Evolutionary conservation across 2,797 vertebrate genomes (phyloP).

Genomic region (Enteromius paludinosus): DNA sequence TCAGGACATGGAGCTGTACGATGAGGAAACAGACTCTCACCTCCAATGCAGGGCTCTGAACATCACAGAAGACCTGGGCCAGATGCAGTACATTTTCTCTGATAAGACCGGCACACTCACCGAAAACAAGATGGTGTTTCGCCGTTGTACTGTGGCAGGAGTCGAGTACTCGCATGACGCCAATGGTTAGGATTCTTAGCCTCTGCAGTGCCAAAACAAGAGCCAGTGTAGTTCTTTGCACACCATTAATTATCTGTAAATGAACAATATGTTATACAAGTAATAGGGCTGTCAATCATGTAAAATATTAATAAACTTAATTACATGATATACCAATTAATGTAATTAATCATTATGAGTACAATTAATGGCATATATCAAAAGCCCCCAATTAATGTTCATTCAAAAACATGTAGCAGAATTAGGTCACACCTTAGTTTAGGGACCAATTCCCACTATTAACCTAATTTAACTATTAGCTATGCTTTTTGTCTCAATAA

Average conservation of each 20-base stretch:
- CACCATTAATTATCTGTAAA: background rate
- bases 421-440: background rate
- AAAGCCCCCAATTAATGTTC: background rate
- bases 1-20: slow-evolving; percentile 92
- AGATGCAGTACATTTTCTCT: slow-evolving; percentile 97
- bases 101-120: slow-evolving; percentile 98
- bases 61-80: slow-evolving; percentile 96
- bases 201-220: background rate
- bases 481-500: background rate
- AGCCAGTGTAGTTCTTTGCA: background rate
- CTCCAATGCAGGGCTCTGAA: slow-evolving; percentile 96
- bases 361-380: background rate
- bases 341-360: background rate
- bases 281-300: background rate
- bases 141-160: slow-evolving; percentile 93
- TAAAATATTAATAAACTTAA: background rate
- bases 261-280: background rate
- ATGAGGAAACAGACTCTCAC: slow-evolving; percentile 92
- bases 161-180: slow-evolving; percentile 96
- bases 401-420: background rate
- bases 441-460: background rate
- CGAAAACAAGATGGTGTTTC: slow-evolving; percentile 99
- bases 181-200: slow-evolving; percentile 82
- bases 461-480: background rate
- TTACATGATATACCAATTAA: background rate